Base-by-base conservation (phyloP, 2,113 vertebrate genomes). In the Cyprinodon tularosa region DNA sequence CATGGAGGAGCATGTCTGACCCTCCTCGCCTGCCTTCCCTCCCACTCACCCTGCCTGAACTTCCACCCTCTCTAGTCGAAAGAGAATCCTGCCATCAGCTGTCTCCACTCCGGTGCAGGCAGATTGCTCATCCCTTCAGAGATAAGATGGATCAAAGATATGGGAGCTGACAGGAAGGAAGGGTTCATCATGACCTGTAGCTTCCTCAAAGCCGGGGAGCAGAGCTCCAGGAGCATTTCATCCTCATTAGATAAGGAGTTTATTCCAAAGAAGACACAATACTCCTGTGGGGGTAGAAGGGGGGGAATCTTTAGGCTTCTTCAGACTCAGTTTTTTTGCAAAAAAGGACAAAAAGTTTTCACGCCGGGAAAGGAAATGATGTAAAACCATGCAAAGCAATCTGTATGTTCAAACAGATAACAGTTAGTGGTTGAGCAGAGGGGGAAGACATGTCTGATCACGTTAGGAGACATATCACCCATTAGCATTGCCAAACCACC, bases 1-100 rank as follows among this genome's bases (percentile, higher is more conserved):
- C 84, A 93, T 97, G 64, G 96, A 98, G 88, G 97, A 98, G 82
- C 95, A 96, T 68, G 93, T 95, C 74, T 98, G 95, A 98, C 79
- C 79, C 77, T 59, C 29, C 29, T 29, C 29, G 60, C 66, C 74
- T 6, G 2, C 50, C 38, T 63, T 15, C 38, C 62, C 39, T 29
- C 74, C 74, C 62, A 38, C 22, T 61, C 13, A 8, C 17, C 38
- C 47, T 5, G 64, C 71, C 75, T n/a, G 22, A 76, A 70, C 80
- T 66, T 0, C 61, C 74, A 17, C 36, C 65, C 12, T n/a, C n/a
- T 37, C 53, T 5, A 62, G 62, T 68, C 83, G 9, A 13, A 29
- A 12, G 40, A 67, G 76, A 66, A 12, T 79, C 60, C 70, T 66
- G 20, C 76, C 76, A 75, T 69, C 65, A 57, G 15, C 76, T 70